phyloP scores from a whole-genome alignment of 2,113 vertebrate genomes.

The Myanophis thanlyinensis region DNA sequence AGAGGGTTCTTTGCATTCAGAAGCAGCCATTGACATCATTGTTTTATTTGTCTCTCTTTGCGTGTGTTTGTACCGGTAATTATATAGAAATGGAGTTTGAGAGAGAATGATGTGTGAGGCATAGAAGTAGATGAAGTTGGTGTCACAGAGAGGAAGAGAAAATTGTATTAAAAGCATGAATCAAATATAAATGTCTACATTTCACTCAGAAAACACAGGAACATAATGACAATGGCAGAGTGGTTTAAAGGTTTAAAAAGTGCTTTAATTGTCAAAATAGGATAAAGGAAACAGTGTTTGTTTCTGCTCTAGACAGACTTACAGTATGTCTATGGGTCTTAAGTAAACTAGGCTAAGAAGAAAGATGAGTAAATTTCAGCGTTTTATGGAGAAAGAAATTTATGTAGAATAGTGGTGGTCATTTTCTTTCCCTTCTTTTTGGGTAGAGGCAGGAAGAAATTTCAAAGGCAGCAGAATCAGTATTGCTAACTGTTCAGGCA shows the following conservation, averaged over 20 bases:
- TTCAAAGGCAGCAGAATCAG: background rate
- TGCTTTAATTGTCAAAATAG: background rate
- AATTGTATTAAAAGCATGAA: background rate
- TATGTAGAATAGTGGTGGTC: background rate
- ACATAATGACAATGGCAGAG: slow-evolving; percentile 22
- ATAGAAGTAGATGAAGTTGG: background rate
- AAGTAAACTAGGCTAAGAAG: background rate
- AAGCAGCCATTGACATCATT: slow-evolving; percentile 5
- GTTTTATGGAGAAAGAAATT: background rate
- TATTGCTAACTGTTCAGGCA: background rate
- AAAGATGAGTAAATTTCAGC: background rate
- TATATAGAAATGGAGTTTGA: background rate
- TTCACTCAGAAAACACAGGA: background rate
- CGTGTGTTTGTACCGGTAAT: background rate
- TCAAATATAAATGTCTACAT: background rate
- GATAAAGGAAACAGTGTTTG: background rate
- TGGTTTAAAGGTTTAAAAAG: background rate
- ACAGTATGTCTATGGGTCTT: background rate
- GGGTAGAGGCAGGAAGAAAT: background rate
- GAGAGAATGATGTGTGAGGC: background rate
- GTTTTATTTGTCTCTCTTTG: background rate
- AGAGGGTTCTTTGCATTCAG: slow-evolving; percentile 14
- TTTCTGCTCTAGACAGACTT: background rate
- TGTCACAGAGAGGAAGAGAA: slow-evolving; percentile 16
- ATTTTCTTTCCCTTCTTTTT: background rate